Evolutionary conservation across 2,888 invertebrate species (phyloP), one percentile per base, ranked within the genome.

Genomic region (Phaedon cochleariae): DNA sequence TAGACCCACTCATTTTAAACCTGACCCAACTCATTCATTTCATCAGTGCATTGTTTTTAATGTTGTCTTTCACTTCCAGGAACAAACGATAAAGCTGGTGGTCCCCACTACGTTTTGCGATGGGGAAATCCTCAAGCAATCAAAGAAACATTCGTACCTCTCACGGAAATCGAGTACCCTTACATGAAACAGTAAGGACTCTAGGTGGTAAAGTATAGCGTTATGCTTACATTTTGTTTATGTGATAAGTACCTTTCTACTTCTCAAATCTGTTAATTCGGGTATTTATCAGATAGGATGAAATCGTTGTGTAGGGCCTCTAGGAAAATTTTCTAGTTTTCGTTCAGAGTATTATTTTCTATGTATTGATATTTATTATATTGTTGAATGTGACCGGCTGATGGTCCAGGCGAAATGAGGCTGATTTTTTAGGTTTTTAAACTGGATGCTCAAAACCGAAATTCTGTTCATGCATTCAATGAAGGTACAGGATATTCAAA

Each of bases 41-140:
- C n/a, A n/a, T n/a, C n/a, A n/a, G n/a, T 10, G 6, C 7, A 9
- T 34, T 34, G 6, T 34, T 9, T 10, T 52, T 52, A 20, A 52
- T 9, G 21, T 52, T 21, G 18, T 37, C 37, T 12, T 10, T 20
- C 31, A n/a, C 15, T 80, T 82, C 15, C 80, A 90, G 93, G 97
- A 72, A 99, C 99, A 60, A 99, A 99, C 80, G 99, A 99, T 85
- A 99, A 99, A 85, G 98, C 99, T 2, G 99, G 99, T 21, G 97
- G 98, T 5, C 98, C 98, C 0, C 93, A 93, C 81, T 99, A 99
- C 80, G 89, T 95, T 26, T 86, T 97, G 76, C 90, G 95, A 77
- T 99, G 96, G 94, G 89, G 94, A 31, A 92, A 97, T 9, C 96
- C 96, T 0, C 96, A 97, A 82, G 89, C 97, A 0, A 90, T 98